Conservation (phyloP, 2,888 invertebrate genomes). For the Pomacea canaliculata region DNA sequence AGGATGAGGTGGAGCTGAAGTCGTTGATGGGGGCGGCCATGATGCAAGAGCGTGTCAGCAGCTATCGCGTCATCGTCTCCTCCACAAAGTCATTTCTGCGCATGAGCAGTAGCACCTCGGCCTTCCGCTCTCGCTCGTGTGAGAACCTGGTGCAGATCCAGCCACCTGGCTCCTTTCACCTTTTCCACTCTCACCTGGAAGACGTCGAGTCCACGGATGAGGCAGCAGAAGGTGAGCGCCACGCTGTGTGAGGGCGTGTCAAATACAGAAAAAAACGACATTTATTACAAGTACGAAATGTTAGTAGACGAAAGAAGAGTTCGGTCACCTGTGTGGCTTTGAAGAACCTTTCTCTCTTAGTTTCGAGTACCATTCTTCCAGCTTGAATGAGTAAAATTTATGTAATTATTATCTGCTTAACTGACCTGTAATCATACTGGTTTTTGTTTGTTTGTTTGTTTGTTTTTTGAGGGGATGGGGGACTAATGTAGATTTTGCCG, state of each 20-base stretch:
- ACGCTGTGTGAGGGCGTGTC: neutral
- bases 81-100: constrained; percentile 51
- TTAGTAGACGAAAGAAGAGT: too few species aligned
- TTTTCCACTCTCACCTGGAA: constrained; percentile 1
- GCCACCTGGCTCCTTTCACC: constrained; percentile 14
- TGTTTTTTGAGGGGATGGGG: neutral
- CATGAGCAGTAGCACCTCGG: constrained; percentile 34
- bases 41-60: constrained; percentile 49
- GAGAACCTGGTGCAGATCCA: constrained; percentile 33
- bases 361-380: too few species aligned
- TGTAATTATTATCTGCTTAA: too few species aligned
- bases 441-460: neutral
- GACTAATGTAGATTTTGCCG: too few species aligned
- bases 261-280: too few species aligned
- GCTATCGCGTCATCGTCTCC: constrained; percentile 59
- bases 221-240: neutral
- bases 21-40: constrained; percentile 21
- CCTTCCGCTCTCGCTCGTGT: constrained; percentile 5
- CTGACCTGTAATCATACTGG: neutral
- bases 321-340: too few species aligned
- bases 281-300: too few species aligned
- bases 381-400: too few species aligned
- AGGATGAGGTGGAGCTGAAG: constrained; percentile 30
- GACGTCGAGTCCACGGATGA: neutral
- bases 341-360: too few species aligned